Conservation (phyloP, 2,888 invertebrate species). For the Drosophila neonasuta region DNA sequence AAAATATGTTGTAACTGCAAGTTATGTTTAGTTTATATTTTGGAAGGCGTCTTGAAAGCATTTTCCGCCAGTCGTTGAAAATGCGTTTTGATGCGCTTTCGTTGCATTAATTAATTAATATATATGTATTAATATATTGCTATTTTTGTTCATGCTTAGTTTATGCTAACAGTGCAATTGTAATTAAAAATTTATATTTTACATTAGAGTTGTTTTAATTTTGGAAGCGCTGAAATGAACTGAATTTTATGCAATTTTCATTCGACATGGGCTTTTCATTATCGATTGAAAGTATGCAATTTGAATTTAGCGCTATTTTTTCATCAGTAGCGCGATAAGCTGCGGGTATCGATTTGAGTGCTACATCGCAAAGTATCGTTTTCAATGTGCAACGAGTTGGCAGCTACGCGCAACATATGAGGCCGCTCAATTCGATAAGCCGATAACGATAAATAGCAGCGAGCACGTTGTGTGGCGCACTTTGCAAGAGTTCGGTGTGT, state of each 20-base stretch:
- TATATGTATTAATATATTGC: slow-evolving; percentile 22
- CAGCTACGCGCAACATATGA: slow-evolving; percentile 5
- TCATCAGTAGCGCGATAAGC: too few relatives aligned
- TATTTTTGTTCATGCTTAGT: slow-evolving; percentile 27
- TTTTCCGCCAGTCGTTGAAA: slow-evolving; percentile 40
- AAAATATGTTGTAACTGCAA: slow-evolving; percentile 46
- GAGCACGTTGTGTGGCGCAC: slow-evolving; percentile 43
- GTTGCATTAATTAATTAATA: slow-evolving; percentile 19
- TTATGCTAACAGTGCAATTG: slow-evolving; percentile 39
- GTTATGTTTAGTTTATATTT: slow-evolving; percentile 26
- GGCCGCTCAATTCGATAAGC: not conserved
- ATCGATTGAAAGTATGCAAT: not conserved
- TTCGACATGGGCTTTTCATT: not conserved
- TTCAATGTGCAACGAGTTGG: slow-evolving; percentile 13
- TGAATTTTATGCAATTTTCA: not conserved
- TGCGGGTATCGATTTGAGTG: too few relatives aligned
- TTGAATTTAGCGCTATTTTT: not conserved
- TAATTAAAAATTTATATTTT: slow-evolving; percentile 44
- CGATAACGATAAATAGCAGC: not conserved
- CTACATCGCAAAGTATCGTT: not conserved
- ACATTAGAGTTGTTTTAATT: slow-evolving; percentile 2
- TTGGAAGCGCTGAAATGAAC: not conserved
- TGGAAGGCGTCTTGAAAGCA: slow-evolving; percentile 55
- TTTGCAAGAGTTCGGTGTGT: slow-evolving; percentile 11
- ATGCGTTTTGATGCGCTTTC: slow-evolving; percentile 56